Evolutionary conservation across 2,797 vertebrate species (phyloP).

Genomic region (Poeciliopsis turneri): DNA sequence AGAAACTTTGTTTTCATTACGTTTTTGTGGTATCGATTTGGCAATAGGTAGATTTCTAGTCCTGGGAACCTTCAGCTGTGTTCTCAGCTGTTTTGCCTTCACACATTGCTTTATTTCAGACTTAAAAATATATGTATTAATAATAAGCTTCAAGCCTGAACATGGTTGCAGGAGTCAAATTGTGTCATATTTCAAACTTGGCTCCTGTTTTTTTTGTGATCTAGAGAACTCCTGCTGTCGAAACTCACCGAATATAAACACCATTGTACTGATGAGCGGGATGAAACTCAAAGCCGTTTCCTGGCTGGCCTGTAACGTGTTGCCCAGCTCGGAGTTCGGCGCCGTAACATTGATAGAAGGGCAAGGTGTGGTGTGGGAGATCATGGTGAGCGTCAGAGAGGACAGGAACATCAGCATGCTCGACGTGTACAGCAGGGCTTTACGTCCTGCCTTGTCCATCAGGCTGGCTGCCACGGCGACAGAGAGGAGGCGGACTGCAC

Average conservation of each 20-base stretch:
- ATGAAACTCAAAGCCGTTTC: conserved; percentile 69
- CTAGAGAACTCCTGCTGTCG: not conserved
- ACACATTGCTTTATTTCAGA: not conserved
- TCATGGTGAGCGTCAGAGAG: conserved; percentile 85
- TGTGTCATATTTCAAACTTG: not conserved
- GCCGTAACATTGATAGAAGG: conserved; percentile 51
- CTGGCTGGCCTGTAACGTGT: conserved; percentile 36
- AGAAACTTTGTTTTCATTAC: not conserved
- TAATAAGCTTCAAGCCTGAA: not conserved
- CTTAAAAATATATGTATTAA: not conserved
- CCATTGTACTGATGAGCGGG: conserved; percentile 88
- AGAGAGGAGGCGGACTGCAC: conserved; percentile 74
- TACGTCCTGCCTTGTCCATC: conserved; percentile 82
- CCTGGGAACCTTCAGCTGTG: not conserved
- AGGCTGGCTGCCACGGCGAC: conserved; percentile 74
- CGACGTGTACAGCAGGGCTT: conserved; percentile 78
- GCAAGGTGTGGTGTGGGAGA: conserved; percentile 65
- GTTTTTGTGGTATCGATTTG: not conserved
- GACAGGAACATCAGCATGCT: conserved; percentile 87
- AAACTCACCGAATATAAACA: conserved; percentile 91
- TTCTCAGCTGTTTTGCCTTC: not conserved
- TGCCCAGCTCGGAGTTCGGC: conserved; percentile 1
- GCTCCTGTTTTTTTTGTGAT: not conserved
- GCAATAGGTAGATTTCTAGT: not conserved
- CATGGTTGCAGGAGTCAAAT: not conserved